Evolutionary conservation across 2,113 vertebrate genomes (phyloP).

Genomic region (Entomyzon cyanotis): DNA sequence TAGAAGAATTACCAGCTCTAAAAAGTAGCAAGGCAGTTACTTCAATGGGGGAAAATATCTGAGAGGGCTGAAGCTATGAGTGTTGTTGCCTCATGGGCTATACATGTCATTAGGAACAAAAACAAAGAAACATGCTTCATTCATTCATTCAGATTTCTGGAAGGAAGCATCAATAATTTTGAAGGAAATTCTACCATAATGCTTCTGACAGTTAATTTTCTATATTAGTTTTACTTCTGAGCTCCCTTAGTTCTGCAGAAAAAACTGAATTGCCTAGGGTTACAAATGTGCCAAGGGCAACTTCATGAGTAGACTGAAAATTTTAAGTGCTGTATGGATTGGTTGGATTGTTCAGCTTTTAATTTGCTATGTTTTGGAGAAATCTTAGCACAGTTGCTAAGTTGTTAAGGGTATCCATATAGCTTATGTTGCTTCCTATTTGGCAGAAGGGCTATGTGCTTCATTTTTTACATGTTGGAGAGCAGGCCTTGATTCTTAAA

Average conservation of each 20-base stretch:
- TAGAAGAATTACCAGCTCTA: slow-evolving; percentile 7
- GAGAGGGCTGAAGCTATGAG: not conserved
- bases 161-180: not conserved
- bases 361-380: not conserved
- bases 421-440: not conserved
- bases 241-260: not conserved
- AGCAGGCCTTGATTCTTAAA: not conserved
- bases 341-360: not conserved
- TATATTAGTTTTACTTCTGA: not conserved
- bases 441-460: not conserved
- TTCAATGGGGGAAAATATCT: not conserved
- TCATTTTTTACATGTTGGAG: not conserved
- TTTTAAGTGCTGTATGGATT: not conserved
- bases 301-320: not conserved
- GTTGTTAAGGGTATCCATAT: not conserved
- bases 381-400: not conserved
- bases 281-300: not conserved
- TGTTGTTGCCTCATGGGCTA: not conserved
- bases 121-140: not conserved
- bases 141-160: not conserved
- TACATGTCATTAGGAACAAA: not conserved
- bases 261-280: not conserved
- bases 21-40: not conserved
- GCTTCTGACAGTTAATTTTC: not conserved
- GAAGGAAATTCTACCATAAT: not conserved